Base-by-base conservation (phyloP, 2,797 vertebrate genomes). In the Arctocebus calabarensis region DNA sequence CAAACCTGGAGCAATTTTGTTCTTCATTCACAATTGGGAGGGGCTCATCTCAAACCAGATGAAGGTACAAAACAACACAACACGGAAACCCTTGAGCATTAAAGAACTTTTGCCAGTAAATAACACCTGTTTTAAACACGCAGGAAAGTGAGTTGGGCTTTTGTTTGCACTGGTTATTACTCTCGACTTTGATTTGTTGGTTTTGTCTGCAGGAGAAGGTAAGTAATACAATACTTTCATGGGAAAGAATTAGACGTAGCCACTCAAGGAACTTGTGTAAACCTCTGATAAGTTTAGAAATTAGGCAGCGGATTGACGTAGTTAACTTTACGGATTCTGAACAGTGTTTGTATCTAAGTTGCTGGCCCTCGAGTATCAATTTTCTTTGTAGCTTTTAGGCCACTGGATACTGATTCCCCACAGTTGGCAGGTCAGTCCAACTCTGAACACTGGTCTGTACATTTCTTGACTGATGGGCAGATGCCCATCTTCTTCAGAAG, bases 61-160 rank as follows among this genome's bases (percentile, higher is more conserved):
- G 59, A 94, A 92, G 29, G 23, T 61, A 59, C 48, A 81, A 62
- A 84, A 73, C 64, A 66, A 92, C 16, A 55, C 19, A 29, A 52
- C 48, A 87, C 37, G 22, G 52, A 90, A 74, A 52, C 9, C 40
- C 29, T 32, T 32, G 59, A 94, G 57, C 34, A 59, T 32, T 52
- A 74, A 88, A 90, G 66, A 92, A 89, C 48, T 95, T 83, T 91
- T 40, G 74, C 19, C 40, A 78, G 27, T 92, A 91, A 86, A 16
- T 87, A 92, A 22, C 61, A 64, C 43, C 68, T 90, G 81, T 84
- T 85, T 88, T 93, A 96, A 88, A 91, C n/a, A 81, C 66, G 55
- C 37, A 77, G 83, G 73, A 70, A 92, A 87, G 64, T 45, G n/a
- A 73, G 64, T 84, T 6, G n/a, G 70, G 70, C 32, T 91, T 95